These are phyloP conservation scores for Dolichopus griseipennis DNA, from an alignment of 2,888 invertebrate genomes.

Conservation along the genomic window DNA sequence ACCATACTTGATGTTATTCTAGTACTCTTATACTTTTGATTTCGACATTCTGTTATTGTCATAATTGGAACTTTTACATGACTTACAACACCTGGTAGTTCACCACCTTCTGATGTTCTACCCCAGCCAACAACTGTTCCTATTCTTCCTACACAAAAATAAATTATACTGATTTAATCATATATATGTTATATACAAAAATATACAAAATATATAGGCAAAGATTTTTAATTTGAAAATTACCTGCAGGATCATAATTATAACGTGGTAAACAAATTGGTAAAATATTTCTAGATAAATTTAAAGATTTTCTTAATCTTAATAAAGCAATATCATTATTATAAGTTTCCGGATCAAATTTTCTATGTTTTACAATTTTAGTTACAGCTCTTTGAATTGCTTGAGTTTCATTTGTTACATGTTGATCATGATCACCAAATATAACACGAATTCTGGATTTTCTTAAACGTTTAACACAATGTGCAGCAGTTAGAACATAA, in stretches of 20 bases:
- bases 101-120: constrained; percentile 71
- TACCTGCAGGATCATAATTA: constrained; percentile 50
- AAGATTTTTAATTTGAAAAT: constrained; percentile 26
- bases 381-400: constrained; percentile 76
- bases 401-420: constrained; percentile 63
- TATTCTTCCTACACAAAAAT: constrained; percentile 32
- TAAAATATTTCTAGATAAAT: constrained; percentile 51
- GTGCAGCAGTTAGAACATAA: constrained; percentile 79
- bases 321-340: constrained; percentile 79
- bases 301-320: constrained; percentile 65
- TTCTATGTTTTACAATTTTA: constrained; percentile 66
- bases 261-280: constrained; percentile 66
- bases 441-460: constrained; percentile 73
- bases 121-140: constrained; percentile 85
- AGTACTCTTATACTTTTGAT: constrained; percentile 73
- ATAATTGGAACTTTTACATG: constrained; percentile 79
- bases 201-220: too few species aligned
- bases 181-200: background rate
- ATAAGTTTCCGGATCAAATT: constrained; percentile 76
- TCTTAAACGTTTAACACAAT: constrained; percentile 69
- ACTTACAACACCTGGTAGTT: constrained; percentile 67
- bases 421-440: constrained; percentile 78
- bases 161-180: background rate
- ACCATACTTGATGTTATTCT: constrained; percentile 78
- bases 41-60: constrained; percentile 66